Evolutionary conservation across 2,797 vertebrate species (phyloP).

Genomic region (Gephyroberyx darwinii): DNA sequence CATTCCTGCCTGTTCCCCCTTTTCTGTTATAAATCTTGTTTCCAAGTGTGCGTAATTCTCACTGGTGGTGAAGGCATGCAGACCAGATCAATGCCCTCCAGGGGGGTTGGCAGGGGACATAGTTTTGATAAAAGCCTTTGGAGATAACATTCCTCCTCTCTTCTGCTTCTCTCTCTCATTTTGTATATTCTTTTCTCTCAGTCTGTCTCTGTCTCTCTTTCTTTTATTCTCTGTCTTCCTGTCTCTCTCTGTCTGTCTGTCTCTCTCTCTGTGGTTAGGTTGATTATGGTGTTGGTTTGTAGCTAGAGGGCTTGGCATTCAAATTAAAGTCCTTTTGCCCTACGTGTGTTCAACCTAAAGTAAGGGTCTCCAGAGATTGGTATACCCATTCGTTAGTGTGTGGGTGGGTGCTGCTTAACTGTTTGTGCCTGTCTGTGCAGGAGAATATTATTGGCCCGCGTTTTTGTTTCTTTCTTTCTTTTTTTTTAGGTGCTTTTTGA

Average conservation of each 20-base stretch:
- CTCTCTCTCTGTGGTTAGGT: slow-evolving; percentile 67
- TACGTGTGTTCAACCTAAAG: slow-evolving; percentile 57
- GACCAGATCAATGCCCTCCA: slow-evolving; percentile 52
- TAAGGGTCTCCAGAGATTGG: slow-evolving; percentile 65
- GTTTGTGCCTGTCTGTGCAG: background rate
- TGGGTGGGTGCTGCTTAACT: slow-evolving; percentile 43
- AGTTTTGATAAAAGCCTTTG: slow-evolving; percentile 61
- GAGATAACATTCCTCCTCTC: slow-evolving; percentile 65
- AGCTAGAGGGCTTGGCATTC: slow-evolving; percentile 76
- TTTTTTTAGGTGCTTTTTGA: background rate
- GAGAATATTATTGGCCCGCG: slow-evolving; percentile 2
- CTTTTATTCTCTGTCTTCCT: slow-evolving; percentile 37
- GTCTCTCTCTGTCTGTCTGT: slow-evolving; percentile 16
- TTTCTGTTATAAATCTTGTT: background rate
- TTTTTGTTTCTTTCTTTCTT: background rate
- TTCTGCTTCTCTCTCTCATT: slow-evolving; percentile 28
- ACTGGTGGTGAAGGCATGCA: slow-evolving; percentile 31
- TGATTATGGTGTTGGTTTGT: slow-evolving; percentile 79
- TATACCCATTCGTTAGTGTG: slow-evolving; percentile 62
- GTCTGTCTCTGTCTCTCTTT: slow-evolving; percentile 24
- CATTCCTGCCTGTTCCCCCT: background rate
- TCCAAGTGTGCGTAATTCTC: background rate
- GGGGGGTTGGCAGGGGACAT: slow-evolving; percentile 45
- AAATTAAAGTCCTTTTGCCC: slow-evolving; percentile 76
- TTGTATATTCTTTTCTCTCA: slow-evolving; percentile 40